phyloP scores from a whole-genome alignment of 2,113 vertebrate genomes.

The Poeciliopsis occidentalis region DNA sequence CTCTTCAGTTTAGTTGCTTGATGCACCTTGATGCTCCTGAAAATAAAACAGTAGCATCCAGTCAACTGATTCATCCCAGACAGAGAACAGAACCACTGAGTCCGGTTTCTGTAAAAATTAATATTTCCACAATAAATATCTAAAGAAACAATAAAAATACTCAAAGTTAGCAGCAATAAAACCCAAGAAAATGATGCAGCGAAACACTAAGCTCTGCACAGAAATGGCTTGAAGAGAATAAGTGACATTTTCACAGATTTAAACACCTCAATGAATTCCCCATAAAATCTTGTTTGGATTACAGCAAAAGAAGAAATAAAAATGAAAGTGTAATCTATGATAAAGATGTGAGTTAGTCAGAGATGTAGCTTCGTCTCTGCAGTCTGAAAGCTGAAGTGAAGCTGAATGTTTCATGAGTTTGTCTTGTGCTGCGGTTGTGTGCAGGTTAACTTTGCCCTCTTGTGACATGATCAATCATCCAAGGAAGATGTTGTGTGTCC shows the following conservation, averaged over 20 bases:
- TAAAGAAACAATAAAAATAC: no score
- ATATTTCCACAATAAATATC: no score
- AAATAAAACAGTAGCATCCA: not conserved
- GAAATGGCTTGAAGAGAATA: not conserved
- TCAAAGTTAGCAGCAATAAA: no score
- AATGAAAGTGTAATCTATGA: no score
- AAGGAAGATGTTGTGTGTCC: conserved; percentile 62
- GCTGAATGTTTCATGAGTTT: conserved; percentile 71
- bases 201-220: not conserved
- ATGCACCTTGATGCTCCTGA: no score
- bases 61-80: no score
- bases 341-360: not conserved
- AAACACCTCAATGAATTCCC: not conserved
- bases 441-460: conserved; percentile 51
- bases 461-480: conserved; percentile 71
- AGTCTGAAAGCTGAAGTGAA: no score
- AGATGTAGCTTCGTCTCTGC: not conserved
- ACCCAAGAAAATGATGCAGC: no score
- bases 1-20: no score
- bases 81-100: no score
- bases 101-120: no score
- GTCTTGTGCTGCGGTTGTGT: conserved; percentile 55
- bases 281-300: not conserved
- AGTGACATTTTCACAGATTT: no score
- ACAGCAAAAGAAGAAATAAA: not conserved